Evolutionary conservation across 1,140 invertebrate species (phyloP), one percentile per base, ranked within the genome.

Genomic region (Drosophila santomea): DNA sequence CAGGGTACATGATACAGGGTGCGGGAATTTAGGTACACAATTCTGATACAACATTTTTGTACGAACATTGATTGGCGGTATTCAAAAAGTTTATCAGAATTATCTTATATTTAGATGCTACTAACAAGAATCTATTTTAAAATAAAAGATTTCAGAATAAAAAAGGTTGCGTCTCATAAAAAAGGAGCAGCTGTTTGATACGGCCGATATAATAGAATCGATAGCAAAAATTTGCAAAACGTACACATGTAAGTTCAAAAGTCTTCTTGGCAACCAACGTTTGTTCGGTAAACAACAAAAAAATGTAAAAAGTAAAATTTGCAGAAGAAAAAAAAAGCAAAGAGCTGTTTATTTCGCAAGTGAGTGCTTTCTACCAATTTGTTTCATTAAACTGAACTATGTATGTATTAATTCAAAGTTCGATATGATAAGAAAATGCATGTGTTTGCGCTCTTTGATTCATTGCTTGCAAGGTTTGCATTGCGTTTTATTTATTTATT

Each of bases 371-470:
- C 32, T 32, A 32, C 32, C 10, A 32, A 32, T 32, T 43, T 77
- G 74, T 83, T 72, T 52, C 17, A 25, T 23, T 4, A 56, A 76
- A 84, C 58, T 60, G 61, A 45, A 69, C 63, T 80, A 83, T 25
- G 25, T 25, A 25, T 25, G 25, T 25, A 4, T 77, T 63, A 77
- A 67, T 73, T 59, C 62, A 55, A 77, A 73, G 66, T 62, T 85
- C 45, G 66, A 85, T 85, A 77, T 73, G 54, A 85, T 80, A 76
- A 20, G 52, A 71, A 14, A 43, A 20, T 62, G 23, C 20, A 28
- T 35, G 59, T 45, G 23, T 63, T 25, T 39, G 59, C 57, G 58
- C 45, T 47, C 32, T 36, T 45, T 32, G 36, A 20, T 63, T n/a
- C 60, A 62, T 47, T 58, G 68, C 55, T 71, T 57, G 36, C 6